These are phyloP conservation scores for Microcebus tavaratra DNA, from an alignment of 2,113 vertebrate genomes.

Conservation along the genomic window DNA sequence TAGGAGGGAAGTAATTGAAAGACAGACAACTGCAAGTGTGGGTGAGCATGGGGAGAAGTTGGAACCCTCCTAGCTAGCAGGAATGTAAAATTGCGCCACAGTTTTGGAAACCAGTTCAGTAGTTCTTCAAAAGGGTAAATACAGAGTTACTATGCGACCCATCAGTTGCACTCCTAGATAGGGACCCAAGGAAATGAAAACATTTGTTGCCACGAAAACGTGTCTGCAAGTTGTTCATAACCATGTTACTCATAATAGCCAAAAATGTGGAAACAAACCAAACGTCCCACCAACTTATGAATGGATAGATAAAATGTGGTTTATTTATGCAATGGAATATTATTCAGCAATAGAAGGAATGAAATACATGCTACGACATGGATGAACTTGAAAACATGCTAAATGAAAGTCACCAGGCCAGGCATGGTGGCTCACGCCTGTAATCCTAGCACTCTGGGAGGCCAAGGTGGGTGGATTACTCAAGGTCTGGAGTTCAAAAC, in stretches of 20 bases:
- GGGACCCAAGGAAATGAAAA: background rate
- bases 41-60: background rate
- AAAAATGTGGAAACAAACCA: background rate
- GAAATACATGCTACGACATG: accelerated
- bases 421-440: no score
- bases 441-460: no score
- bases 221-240: background rate
- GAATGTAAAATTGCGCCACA: background rate
- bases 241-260: background rate
- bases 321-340: accelerated
- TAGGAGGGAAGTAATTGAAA: background rate
- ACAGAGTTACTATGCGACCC: background rate
- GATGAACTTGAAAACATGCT: background rate
- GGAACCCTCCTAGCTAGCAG: accelerated
- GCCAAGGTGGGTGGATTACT: no score
- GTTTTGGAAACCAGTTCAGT: background rate
- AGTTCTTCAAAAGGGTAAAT: background rate
- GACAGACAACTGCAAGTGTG: background rate
- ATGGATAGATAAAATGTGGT: accelerated
- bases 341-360: background rate
- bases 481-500: no score
- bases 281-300: no score
- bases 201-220: background rate
- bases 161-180: background rate
- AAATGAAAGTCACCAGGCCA: background rate